Percentiles rank a stretch among this genome's conserved stretches.
Conservation (phyloP, 2,113 vertebrate genomes). For the Melanostigma gelatinosum region DNA sequence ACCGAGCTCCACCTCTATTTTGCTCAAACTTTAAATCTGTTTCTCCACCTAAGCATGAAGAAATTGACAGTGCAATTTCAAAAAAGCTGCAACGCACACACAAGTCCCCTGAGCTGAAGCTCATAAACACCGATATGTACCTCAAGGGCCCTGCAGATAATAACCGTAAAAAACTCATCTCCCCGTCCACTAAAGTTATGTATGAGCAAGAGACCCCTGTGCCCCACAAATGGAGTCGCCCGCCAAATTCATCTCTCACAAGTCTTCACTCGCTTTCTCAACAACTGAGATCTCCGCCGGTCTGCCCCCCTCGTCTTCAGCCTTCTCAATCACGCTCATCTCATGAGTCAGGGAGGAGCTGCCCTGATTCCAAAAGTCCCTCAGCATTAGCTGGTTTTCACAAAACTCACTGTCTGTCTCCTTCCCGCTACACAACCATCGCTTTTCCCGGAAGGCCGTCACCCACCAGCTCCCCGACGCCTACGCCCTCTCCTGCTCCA, state of each 20-base stretch:
- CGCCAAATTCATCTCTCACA: slow-evolving; percentile 55
- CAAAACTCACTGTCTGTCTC: slow-evolving; percentile 63
- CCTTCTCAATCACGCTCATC: slow-evolving; percentile 15
- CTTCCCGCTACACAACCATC: slow-evolving; percentile 62
- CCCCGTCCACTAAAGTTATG: slow-evolving; percentile 12
- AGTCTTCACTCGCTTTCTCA: slow-evolving; percentile 63
- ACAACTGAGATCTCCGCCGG: slow-evolving; percentile 48
- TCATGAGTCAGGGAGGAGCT: slow-evolving; percentile 13
- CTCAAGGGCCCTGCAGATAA: slow-evolving; percentile 29
- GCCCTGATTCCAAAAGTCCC: slow-evolving; percentile 13
- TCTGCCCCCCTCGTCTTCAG: slow-evolving; percentile 14
- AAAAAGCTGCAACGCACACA: slow-evolving; percentile 12
- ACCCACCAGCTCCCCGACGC: slow-evolving; percentile 57
- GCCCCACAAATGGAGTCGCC: slow-evolving; percentile 26
- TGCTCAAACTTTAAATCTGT: slow-evolving; percentile 49
- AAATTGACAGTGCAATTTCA: slow-evolving; percentile 3
- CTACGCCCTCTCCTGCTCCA: slow-evolving; percentile 72
- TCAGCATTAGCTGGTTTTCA: slow-evolving; percentile 50
- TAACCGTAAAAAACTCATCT: slow-evolving; percentile 35
- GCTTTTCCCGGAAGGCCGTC: slow-evolving; percentile 59
- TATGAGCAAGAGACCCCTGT: slow-evolving; percentile 5
- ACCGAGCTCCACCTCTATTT: slow-evolving; percentile 50
- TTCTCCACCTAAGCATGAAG: slow-evolving; percentile 29
- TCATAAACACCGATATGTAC: not conserved
- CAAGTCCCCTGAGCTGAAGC: slow-evolving; percentile 34